A percentile compares a stretch with the other conserved stretches of the same genome.
phyloP scores from a whole-genome alignment of 53 echinoderm and acorn worm genomes.

The Holothuria leucospilota region DNA sequence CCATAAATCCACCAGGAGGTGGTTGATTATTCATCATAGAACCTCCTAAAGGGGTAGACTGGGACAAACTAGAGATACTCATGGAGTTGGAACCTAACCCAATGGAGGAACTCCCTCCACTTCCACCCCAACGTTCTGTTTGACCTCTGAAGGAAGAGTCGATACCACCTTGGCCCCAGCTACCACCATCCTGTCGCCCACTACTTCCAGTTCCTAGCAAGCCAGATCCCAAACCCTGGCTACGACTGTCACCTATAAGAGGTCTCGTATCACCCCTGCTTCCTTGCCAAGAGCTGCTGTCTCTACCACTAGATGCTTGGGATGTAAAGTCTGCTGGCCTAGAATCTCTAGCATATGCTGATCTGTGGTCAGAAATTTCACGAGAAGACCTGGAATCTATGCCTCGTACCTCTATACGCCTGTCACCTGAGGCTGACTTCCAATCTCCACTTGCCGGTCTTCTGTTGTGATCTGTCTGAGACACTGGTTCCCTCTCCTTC shows the following conservation, averaged over 20 bases:
- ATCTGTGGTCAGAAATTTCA: conserved; percentile 57
- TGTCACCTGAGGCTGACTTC: conserved; percentile 43
- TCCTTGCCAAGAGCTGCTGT: conserved; percentile 42
- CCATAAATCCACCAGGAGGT: conserved; percentile 64
- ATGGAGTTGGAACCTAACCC: background rate
- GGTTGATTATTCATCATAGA: conserved; percentile 56
- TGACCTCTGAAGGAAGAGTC: conserved; percentile 36
- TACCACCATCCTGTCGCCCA: conserved; percentile 44
- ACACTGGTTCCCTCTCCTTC: conserved; percentile 43
- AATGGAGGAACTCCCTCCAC: conserved; percentile 60
- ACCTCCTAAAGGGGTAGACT: conserved; percentile 61
- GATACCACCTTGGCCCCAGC: conserved; percentile 43
- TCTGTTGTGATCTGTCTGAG: conserved; percentile 17
- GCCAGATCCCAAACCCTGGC: conserved; percentile 38
- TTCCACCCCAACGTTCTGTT: conserved; percentile 61
- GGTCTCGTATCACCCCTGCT: conserved; percentile 42
- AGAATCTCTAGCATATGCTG: conserved; percentile 41
- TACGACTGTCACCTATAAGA: conserved; percentile 32
- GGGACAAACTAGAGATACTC: conserved; percentile 55
- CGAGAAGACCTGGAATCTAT: conserved; percentile 50
- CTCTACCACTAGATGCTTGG: conserved; percentile 22
- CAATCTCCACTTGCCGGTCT: conserved; percentile 32
- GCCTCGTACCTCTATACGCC: conserved; percentile 62
- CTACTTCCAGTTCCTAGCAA: conserved; percentile 29
- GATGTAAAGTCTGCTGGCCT: conserved; percentile 52